These are phyloP conservation scores for Anseranas semipalmata DNA, from an alignment of 2,113 vertebrate genomes.

Conservation along the genomic window DNA sequence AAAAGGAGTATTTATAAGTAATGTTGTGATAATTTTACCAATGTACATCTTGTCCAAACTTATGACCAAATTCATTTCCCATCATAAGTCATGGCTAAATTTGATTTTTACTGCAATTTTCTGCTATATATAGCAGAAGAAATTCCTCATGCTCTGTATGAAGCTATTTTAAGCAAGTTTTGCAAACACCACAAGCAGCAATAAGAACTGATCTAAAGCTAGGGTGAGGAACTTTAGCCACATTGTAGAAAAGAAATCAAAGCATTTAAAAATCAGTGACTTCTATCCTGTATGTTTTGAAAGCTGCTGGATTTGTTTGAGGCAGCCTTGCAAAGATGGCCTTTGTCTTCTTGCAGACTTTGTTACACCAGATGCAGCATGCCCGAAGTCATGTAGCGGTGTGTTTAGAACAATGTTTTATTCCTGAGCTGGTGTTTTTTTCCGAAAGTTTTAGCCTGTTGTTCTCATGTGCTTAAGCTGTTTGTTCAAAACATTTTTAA, in stretches of 20 bases:
- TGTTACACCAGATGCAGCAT: neutral
- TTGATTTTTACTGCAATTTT: neutral
- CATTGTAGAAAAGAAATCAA: neutral
- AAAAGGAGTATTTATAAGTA: neutral
- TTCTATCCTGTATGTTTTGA: neutral
- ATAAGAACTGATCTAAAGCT: neutral
- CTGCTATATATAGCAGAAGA: neutral
- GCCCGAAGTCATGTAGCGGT: neutral
- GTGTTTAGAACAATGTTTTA: neutral
- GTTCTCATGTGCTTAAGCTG: neutral
- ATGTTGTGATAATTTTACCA: neutral
- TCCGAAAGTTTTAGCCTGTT: neutral
- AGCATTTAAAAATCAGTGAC: neutral
- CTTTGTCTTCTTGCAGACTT: neutral
- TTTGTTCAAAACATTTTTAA: neutral
- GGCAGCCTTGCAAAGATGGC: neutral
- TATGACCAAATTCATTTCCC: neutral
- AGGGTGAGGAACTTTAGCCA: neutral
- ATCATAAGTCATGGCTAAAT: neutral
- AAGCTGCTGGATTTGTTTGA: neutral
- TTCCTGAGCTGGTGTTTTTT: neutral
- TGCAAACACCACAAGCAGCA: neutral
- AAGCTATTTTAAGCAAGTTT: neutral
- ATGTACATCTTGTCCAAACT: neutral
- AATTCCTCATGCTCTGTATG: neutral